phyloP scores from a whole-genome alignment of 2,888 invertebrate species.

The Xylota segnis region DNA sequence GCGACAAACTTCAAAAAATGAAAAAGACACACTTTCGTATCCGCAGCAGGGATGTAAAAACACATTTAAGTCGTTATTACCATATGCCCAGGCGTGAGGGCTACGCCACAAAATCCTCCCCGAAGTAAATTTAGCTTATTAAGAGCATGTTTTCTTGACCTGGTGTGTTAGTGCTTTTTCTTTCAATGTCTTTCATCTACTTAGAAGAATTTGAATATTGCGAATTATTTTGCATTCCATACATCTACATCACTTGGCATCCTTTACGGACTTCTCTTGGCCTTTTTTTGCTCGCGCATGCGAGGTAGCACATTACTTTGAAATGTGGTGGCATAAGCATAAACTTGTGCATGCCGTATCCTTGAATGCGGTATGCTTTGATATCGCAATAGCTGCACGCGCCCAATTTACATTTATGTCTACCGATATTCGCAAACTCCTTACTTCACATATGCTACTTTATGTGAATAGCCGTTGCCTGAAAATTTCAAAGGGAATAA shows the following conservation, averaged over 20 bases:
- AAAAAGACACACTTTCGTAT: slow-evolving; percentile 56
- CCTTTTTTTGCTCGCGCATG: slow-evolving; percentile 42
- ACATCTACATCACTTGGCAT: slow-evolving; percentile 11
- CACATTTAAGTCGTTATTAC: slow-evolving; percentile 73
- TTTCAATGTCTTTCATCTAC: slow-evolving; percentile 64
- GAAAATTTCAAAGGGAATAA: slow-evolving; percentile 78
- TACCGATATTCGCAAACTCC: slow-evolving; percentile 80
- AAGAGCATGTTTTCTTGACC: slow-evolving; percentile 49
- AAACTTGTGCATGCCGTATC: slow-evolving; percentile 75
- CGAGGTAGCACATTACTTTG: slow-evolving; percentile 75
- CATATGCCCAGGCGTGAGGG: slow-evolving; percentile 51
- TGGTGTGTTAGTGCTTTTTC: slow-evolving; percentile 22
- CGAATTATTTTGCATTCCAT: slow-evolving; percentile 66
- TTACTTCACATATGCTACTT: slow-evolving; percentile 76
- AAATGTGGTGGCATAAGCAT: slow-evolving; percentile 77
- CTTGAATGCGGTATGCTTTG: slow-evolving; percentile 82
- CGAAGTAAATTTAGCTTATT: slow-evolving; percentile 46
- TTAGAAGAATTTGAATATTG: slow-evolving; percentile 63
- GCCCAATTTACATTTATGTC: slow-evolving; percentile 85
- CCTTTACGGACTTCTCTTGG: slow-evolving; percentile 31
- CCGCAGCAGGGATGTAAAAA: slow-evolving; percentile 73
- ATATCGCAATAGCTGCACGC: slow-evolving; percentile 85
- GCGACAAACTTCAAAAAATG: slow-evolving; percentile 67
- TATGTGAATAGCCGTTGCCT: slow-evolving; percentile 76
- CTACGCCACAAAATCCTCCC: slow-evolving; percentile 7